Conservation (phyloP, 2,888 invertebrate genomes). For the Nowickia ferox region DNA sequence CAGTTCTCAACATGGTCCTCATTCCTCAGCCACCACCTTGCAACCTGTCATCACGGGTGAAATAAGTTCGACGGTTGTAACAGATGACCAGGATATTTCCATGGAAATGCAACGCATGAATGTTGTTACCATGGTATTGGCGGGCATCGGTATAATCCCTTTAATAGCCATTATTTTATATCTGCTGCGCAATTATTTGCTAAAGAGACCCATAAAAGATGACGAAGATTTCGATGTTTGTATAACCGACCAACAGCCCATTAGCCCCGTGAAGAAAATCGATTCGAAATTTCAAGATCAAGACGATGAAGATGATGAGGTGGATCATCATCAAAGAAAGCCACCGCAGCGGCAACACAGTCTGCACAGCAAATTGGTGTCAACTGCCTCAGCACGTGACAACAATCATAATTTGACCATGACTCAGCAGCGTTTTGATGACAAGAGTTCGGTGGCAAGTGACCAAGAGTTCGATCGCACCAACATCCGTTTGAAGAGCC, state of each 20-base stretch:
- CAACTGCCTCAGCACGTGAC: slow-evolving; percentile 57
- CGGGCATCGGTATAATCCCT: slow-evolving; percentile 86
- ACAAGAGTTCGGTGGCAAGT: slow-evolving; percentile 80
- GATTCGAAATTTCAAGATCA: slow-evolving; percentile 76
- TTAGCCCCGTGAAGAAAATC: slow-evolving; percentile 82
- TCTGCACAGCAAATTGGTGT: slow-evolving; percentile 59
- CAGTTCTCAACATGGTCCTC: slow-evolving; percentile 17
- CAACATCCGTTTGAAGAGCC: slow-evolving; percentile 89
- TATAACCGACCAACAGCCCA: slow-evolving; percentile 85
- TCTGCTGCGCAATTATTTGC: slow-evolving; percentile 84
- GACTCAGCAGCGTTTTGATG: slow-evolving; percentile 76
- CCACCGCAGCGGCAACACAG: slow-evolving; percentile 59
- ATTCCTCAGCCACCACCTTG: slow-evolving; percentile 25
- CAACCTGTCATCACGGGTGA: slow-evolving; percentile 72
- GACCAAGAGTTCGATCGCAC: slow-evolving; percentile 89
- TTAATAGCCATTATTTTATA: slow-evolving; percentile 85
- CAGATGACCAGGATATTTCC: slow-evolving; percentile 84
- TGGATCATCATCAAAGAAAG: slow-evolving; percentile 74
- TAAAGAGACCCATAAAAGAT: slow-evolving; percentile 82
- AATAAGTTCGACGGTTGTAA: slow-evolving; percentile 76
- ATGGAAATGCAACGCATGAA: slow-evolving; percentile 86
- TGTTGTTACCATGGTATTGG: slow-evolving; percentile 86
- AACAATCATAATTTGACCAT: slow-evolving; percentile 63
- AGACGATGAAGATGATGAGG: slow-evolving; percentile 76
- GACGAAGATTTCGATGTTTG: slow-evolving; percentile 86